phyloP scores from a whole-genome alignment of 2,113 vertebrate species.

The Xenotilapia caudafasciata region DNA sequence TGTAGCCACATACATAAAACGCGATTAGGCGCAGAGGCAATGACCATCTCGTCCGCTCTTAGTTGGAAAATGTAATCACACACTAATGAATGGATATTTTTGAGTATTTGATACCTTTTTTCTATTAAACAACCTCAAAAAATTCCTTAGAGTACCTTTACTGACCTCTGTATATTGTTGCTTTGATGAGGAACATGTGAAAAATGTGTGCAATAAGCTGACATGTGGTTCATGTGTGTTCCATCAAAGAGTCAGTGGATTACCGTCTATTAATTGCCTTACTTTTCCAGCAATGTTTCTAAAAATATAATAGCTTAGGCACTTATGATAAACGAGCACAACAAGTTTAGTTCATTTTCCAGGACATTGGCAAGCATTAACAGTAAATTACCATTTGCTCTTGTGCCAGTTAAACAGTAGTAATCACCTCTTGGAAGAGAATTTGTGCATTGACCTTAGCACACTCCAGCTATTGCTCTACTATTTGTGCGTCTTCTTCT shows the following conservation, averaged over 20 bases:
- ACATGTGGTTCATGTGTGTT: background rate
- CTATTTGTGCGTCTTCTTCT: background rate
- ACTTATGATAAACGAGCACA: background rate
- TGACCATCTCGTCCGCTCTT: background rate
- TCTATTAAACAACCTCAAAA: background rate
- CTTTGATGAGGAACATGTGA: background rate
- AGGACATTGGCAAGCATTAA: background rate
- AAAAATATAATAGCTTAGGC: background rate
- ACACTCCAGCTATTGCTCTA: constrained; percentile 19
- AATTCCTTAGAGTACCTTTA: background rate
- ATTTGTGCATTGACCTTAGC: constrained; percentile 25
- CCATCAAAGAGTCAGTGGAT: background rate
- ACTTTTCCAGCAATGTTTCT: background rate
- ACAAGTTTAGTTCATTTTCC: background rate
- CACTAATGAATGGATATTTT: background rate
- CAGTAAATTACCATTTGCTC: background rate
- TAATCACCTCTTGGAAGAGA: constrained; percentile 21
- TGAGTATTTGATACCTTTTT: background rate
- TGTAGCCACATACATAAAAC: background rate
- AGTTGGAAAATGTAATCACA: background rate
- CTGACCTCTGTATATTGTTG: background rate
- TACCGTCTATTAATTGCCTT: background rate
- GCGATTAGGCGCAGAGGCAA: background rate
- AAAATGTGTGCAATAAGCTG: background rate
- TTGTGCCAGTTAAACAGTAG: background rate